These are phyloP conservation scores for Rostratula benghalensis DNA, from an alignment of 2,113 vertebrate genomes.

Conservation along the genomic window DNA sequence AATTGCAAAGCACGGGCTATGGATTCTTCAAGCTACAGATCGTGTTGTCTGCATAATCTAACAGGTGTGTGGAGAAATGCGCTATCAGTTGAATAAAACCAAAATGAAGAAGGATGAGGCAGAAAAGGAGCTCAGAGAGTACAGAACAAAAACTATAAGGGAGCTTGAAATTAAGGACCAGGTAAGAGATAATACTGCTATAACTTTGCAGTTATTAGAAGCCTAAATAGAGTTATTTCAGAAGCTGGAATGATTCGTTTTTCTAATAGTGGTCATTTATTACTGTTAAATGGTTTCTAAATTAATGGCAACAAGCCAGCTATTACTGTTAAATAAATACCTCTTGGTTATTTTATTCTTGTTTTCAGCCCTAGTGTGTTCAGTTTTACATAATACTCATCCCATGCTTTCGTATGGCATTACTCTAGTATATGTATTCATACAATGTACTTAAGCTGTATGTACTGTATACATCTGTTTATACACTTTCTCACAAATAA, in stretches of 20 bases:
- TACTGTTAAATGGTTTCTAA: slow-evolving; percentile 58
- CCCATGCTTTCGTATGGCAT: slow-evolving; percentile 32
- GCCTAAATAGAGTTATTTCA: slow-evolving; percentile 24
- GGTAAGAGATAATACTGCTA: slow-evolving; percentile 77
- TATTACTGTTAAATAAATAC: slow-evolving; percentile 69
- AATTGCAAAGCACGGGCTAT: slow-evolving; percentile 25
- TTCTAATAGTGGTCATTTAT: slow-evolving; percentile 58
- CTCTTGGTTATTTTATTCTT: slow-evolving; percentile 41
- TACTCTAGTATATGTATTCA: slow-evolving; percentile 41
- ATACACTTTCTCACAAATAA: slow-evolving; percentile 43
- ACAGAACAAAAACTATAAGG: slow-evolving; percentile 81
- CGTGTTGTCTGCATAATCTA: slow-evolving; percentile 71
- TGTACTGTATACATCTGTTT: slow-evolving; percentile 41
- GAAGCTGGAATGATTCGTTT: slow-evolving; percentile 53
- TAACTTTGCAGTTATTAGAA: slow-evolving; percentile 62
- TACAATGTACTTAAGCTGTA: slow-evolving; percentile 10
- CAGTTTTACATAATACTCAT: slow-evolving; percentile 41
- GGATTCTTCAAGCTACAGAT: slow-evolving; percentile 47
- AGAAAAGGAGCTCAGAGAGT: slow-evolving; percentile 88
- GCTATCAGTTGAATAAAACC: slow-evolving; percentile 86
- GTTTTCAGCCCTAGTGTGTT: slow-evolving; percentile 54
- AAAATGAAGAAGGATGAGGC: slow-evolving; percentile 90
- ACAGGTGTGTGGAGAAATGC: slow-evolving; percentile 91
- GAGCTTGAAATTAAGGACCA: slow-evolving; percentile 86
- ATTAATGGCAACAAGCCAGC: slow-evolving; percentile 55